phyloP scores from a whole-genome alignment of 2,113 vertebrate species.

The Lasiurus borealis region DNA sequence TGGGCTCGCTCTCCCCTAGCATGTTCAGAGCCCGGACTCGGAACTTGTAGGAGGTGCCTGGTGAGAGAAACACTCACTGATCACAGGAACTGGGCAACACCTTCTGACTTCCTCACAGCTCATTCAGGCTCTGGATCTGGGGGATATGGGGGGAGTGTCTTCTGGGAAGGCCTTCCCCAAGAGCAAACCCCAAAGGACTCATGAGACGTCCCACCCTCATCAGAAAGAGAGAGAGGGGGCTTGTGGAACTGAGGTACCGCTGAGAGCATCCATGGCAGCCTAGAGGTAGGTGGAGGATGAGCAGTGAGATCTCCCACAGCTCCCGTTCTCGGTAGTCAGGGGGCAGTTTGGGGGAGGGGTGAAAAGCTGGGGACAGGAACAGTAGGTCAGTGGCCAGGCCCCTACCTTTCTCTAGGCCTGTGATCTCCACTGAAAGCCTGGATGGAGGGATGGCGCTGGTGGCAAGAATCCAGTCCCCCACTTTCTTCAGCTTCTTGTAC shows the following conservation, averaged over 20 bases:
- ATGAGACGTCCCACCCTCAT: not conserved
- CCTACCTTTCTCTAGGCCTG: slow-evolving; percentile 95
- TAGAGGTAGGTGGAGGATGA: not conserved
- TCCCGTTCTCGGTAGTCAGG: not conserved
- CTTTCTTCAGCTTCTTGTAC: slow-evolving; percentile 95
- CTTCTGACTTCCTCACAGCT: not conserved
- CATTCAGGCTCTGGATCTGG: not conserved
- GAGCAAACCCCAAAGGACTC: not conserved
- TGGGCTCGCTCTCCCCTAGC: slow-evolving; percentile 96
- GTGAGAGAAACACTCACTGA: not conserved
- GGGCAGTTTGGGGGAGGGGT: fast-evolving
- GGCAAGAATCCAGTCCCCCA: slow-evolving; percentile 95
- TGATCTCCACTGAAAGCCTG: slow-evolving; percentile 97
- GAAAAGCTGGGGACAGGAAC: not conserved
- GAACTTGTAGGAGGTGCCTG: slow-evolving; percentile 97
- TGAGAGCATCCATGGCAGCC: fast-evolving
- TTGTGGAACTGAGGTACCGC: not conserved
- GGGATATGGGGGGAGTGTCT: not conserved
- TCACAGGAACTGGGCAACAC: not conserved
- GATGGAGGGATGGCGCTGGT: slow-evolving; percentile 97
- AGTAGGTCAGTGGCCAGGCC: not conserved
- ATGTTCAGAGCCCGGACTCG: slow-evolving; percentile 96
- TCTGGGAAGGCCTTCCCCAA: not conserved
- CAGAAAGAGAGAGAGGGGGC: not conserved
- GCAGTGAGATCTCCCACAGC: not conserved